These are phyloP conservation scores for Lamellibrachia luymesi DNA, from an alignment of 1,140 invertebrate genomes.

Conservation along the genomic window DNA sequence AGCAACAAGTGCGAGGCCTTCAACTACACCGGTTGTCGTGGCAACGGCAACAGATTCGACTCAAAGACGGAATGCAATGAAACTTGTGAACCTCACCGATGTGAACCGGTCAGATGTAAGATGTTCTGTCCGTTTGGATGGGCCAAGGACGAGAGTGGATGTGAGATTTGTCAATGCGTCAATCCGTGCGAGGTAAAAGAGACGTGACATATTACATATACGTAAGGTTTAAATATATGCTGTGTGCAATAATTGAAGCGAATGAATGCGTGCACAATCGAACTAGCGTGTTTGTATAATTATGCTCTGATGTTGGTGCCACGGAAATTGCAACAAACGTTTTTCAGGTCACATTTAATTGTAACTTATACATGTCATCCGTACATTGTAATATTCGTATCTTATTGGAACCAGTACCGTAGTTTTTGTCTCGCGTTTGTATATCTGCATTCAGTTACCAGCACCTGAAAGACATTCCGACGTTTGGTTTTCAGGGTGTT, in stretches of 20 bases:
- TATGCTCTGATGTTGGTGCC: no score
- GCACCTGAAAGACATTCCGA: background rate
- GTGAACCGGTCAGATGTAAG: conserved; percentile 1
- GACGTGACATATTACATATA: background rate
- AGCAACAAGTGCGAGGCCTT: conserved; percentile 45
- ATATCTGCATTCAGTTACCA: no score
- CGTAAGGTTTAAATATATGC: background rate
- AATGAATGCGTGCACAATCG: no score
- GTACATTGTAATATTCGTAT: no score
- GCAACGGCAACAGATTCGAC: conserved; percentile 51
- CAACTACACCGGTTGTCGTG: conserved; percentile 54
- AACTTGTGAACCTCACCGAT: background rate
- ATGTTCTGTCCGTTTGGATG: background rate
- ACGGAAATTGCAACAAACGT: no score
- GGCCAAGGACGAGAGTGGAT: background rate
- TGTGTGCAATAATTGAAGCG: background rate
- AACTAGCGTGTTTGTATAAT: no score
- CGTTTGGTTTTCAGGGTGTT: background rate
- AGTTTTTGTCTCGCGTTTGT: no score
- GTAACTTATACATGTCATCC: no score
- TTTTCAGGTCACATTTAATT: no score
- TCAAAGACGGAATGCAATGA: conserved; percentile 51
- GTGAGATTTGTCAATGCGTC: conserved; percentile 7
- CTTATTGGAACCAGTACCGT: no score
- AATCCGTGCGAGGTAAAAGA: background rate